Evolutionary conservation across 2,888 invertebrate genomes (phyloP).

Genomic region (Drosophila birchii): DNA sequence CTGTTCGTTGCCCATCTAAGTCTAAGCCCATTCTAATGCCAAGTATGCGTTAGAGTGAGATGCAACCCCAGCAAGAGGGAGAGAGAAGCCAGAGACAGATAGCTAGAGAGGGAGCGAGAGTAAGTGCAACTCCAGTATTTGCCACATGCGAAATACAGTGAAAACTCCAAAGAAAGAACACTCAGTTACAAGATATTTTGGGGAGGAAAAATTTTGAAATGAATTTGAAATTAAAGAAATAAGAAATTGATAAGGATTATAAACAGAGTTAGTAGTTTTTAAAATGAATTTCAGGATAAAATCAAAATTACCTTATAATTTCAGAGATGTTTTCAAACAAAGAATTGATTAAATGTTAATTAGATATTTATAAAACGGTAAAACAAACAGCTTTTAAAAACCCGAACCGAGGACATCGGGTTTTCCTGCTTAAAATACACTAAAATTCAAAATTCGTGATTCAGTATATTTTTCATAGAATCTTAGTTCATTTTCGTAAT

Average conservation of each 20-base stretch:
- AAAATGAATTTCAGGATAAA: background rate
- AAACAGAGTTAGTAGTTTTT: background rate
- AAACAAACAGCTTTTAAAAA: too few species aligned
- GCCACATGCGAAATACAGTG: slow-evolving; percentile 68
- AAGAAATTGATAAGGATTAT: background rate
- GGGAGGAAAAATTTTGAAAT: too few species aligned
- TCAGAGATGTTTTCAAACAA: background rate
- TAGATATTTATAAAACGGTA: too few species aligned
- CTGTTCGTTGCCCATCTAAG: slow-evolving; percentile 66
- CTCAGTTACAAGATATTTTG: background rate
- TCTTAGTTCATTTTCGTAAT: background rate
- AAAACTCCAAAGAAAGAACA: background rate
- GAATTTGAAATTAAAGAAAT: background rate
- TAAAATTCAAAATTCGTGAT: background rate
- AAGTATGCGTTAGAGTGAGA: slow-evolving; percentile 40
- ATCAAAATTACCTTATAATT: background rate
- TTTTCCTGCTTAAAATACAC: too few species aligned
- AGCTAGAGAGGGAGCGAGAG: slow-evolving; percentile 32
- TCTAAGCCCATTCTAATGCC: slow-evolving; percentile 81
- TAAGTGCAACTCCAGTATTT: slow-evolving; percentile 69
- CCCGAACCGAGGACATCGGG: too few species aligned
- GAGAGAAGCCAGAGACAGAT: slow-evolving; percentile 29
- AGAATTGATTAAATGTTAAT: too few species aligned
- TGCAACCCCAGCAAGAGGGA: slow-evolving; percentile 20
- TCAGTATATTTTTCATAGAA: background rate